Conservation (phyloP, 2,888 invertebrate species). For the Sipunculus nudus region DNA sequence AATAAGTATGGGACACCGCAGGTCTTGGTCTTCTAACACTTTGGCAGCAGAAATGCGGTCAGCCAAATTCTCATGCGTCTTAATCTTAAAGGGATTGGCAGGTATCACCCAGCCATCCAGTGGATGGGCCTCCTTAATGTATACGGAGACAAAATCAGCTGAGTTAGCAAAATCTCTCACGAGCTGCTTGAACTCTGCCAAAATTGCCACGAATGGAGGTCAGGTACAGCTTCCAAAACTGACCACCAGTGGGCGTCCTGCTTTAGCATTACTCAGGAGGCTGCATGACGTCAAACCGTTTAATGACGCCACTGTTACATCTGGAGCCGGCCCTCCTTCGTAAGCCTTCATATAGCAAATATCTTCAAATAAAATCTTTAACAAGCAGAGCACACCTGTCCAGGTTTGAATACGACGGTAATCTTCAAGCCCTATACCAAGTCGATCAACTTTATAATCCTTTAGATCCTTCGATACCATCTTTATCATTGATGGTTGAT, state of each 20-base stretch:
- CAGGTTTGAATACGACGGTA: too few species aligned
- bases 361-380: too few species aligned
- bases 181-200: constrained; percentile 46
- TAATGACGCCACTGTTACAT: too few species aligned
- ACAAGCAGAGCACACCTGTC: too few species aligned
- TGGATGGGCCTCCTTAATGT: constrained; percentile 59
- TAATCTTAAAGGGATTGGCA: constrained; percentile 42
- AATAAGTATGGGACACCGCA: constrained; percentile 44
- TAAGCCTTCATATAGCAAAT: too few species aligned
- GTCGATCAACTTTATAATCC: too few species aligned
- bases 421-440: too few species aligned
- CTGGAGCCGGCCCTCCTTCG: too few species aligned
- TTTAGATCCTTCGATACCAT: too few species aligned
- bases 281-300: too few species aligned
- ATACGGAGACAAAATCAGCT: constrained; percentile 54
- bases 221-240: constrained; percentile 61
- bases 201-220: constrained; percentile 56
- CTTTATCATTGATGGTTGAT: too few species aligned
- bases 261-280: too few species aligned
- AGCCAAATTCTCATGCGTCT: constrained; percentile 39
- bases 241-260: constrained; percentile 52
- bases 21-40: constrained; percentile 19
- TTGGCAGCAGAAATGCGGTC: constrained; percentile 48
- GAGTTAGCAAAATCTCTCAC: constrained; percentile 42
- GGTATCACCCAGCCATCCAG: constrained; percentile 55